These are phyloP conservation scores for Hyalella azteca DNA, from an alignment of 2,888 invertebrate species.

Conservation along the genomic window DNA sequence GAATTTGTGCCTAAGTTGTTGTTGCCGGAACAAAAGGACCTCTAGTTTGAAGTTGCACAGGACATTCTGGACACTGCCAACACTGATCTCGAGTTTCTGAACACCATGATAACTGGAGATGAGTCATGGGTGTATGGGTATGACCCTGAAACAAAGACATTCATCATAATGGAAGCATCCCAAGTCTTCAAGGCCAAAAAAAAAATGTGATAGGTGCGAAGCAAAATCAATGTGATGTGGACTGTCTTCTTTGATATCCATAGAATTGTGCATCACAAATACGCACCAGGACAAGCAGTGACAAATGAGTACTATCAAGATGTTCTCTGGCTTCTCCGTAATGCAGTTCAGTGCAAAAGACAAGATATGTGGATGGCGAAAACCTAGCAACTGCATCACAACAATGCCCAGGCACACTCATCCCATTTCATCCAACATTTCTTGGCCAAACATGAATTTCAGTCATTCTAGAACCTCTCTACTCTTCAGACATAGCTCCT, in stretches of 20 bases:
- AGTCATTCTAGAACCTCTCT: constrained; percentile 12
- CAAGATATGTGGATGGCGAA: background rate
- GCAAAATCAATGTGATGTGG: constrained; percentile 50
- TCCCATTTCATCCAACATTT: constrained; percentile 33
- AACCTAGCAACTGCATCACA: background rate
- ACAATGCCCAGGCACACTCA: background rate
- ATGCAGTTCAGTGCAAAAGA: background rate
- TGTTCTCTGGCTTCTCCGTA: background rate
- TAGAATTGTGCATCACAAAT: constrained; percentile 26
- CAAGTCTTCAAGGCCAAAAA: constrained; percentile 59
- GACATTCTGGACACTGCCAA: constrained; percentile 3
- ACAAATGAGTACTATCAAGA: background rate
- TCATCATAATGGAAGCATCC: constrained; percentile 59
- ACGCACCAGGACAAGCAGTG: background rate
- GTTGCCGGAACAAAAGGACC: background rate
- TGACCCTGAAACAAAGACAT: constrained; percentile 3
- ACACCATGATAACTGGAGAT: background rate
- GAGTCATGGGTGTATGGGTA: background rate
- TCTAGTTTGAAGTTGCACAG: background rate
- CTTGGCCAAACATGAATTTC: constrained; percentile 36
- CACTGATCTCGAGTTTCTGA: constrained; percentile 18
- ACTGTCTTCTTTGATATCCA: constrained; percentile 55
- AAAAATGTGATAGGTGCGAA: constrained; percentile 59
- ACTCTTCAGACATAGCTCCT: constrained; percentile 45
- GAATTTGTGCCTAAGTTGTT: background rate